Evolutionary conservation across 2,113 vertebrate species (phyloP), one percentile per base, ranked within the genome.

Genomic region (Cavia porcellus): DNA sequence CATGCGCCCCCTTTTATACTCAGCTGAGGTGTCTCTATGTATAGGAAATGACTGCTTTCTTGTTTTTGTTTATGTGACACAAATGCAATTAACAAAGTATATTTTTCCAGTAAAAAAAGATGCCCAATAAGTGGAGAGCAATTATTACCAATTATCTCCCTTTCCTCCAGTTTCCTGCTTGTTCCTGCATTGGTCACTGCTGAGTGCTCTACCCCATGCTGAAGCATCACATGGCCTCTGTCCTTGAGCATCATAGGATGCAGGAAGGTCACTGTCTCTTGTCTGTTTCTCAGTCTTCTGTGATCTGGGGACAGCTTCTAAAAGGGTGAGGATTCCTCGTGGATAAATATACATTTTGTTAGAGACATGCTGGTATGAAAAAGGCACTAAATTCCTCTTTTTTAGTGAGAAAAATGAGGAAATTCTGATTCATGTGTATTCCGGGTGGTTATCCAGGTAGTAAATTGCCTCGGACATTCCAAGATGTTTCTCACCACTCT

Each of bases 1-100:
- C 45, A 0, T 6, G 9, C 3, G 11, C 9, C 57, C 50, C 82
- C 89, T 94, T 98, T 95, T 96, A 95, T 96, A 97, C 80, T 47
- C 83, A 35, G 55, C 17, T 96, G 35, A 94, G 38, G 35, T 2
- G 13, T 8, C 68, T 80, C 45, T 66, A 9, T 85, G 55, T 68
- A 77, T 86, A 92, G 59, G 64, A 55, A 86, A 72, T 86, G 30
- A 83, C 7, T n/a, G 22, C 68, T 94, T 96, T 62, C 94, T 97
- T 92, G 30, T 80, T 97, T 86, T 85, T 93, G 87, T 96, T 96
- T 86, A 38, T 30, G 45, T 61, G 68, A 70, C 28, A 62, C 5
- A 87, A 61, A 90, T 64, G 30, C 32, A 88, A 45, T 92, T 92
- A 94, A 12, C 80, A 47, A 6, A 55, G 74, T 72, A 1, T 52